A percentile compares a stretch with the other conserved stretches of the same genome.
Conservation (phyloP, 2,113 vertebrate species). For the Hoplias malabaricus region DNA sequence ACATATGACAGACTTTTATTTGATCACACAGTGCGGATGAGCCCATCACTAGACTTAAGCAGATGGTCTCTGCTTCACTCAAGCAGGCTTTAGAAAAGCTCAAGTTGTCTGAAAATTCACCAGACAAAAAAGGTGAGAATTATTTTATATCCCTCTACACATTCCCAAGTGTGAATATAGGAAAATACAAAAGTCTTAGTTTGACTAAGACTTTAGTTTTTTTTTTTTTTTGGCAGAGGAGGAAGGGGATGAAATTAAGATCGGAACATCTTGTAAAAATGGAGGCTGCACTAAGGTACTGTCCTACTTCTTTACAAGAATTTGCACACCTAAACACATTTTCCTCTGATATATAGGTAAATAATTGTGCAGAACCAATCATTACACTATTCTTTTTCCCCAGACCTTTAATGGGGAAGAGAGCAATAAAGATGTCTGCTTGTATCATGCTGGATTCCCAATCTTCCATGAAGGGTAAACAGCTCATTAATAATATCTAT, state of each 20-base stretch:
- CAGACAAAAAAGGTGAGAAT: constrained; percentile 78
- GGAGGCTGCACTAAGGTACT: constrained; percentile 89
- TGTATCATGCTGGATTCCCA: constrained; percentile 88
- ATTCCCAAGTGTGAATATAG: constrained; percentile 33
- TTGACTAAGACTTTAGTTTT: too few relatives aligned
- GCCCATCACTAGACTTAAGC: constrained; percentile 82
- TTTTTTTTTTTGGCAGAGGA: constrained; percentile 77
- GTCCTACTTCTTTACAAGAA: background rate
- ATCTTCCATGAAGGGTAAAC: constrained; percentile 92
- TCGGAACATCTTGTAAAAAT: constrained; percentile 92
- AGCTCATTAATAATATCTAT: background rate
- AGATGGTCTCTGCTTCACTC: constrained; percentile 89
- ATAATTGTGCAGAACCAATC: constrained; percentile 10
- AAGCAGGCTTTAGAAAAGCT: constrained; percentile 92
- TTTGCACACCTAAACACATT: too few relatives aligned
- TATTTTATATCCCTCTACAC: constrained; percentile 3
- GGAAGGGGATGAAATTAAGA: constrained; percentile 86
- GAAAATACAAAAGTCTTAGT: too few relatives aligned
- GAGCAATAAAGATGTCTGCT: constrained; percentile 82
- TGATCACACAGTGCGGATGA: constrained; percentile 81
- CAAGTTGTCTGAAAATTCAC: constrained; percentile 72
- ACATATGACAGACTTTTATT: constrained; percentile 4
- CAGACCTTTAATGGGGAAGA: constrained; percentile 83
- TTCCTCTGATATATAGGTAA: background rate
- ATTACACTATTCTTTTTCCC: background rate